Conservation (phyloP, 2,888 invertebrate genomes). For the Clepsis dumicolana region DNA sequence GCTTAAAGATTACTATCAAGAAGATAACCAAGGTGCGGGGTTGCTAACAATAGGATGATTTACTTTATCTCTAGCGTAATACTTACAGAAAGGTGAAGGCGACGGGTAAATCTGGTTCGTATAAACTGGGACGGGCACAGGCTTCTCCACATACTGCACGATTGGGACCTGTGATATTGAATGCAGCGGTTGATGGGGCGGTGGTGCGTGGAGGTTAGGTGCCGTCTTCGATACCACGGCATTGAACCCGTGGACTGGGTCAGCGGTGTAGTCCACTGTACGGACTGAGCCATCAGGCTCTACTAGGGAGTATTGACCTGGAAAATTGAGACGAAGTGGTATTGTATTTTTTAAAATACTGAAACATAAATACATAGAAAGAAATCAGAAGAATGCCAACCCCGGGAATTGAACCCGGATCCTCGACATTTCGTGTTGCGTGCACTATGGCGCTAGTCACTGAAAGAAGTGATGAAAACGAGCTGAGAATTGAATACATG, state of each 20-base stretch:
- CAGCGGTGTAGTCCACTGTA: constrained; percentile 86
- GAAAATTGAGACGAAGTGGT: constrained; percentile 46
- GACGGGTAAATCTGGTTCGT: constrained; percentile 58
- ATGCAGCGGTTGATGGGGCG: constrained; percentile 53
- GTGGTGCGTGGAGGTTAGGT: constrained; percentile 76
- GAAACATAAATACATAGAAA: too few relatives aligned
- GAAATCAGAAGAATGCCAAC: too few relatives aligned
- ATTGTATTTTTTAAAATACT: too few relatives aligned
- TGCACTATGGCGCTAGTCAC: too few relatives aligned
- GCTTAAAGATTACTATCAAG: too few relatives aligned
- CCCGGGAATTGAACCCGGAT: too few relatives aligned
- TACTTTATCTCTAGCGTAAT: not conserved
- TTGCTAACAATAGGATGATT: too few relatives aligned
- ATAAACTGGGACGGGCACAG: constrained; percentile 61
- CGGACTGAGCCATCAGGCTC: constrained; percentile 84
- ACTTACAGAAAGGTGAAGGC: constrained; percentile 61
- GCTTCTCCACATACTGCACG: constrained; percentile 45
- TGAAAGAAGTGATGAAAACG: too few relatives aligned
- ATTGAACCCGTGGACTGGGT: constrained; percentile 86
- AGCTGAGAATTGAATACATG: too few relatives aligned
- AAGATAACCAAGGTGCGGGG: too few relatives aligned
- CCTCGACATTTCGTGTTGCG: too few relatives aligned
- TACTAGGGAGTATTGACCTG: constrained; percentile 83
- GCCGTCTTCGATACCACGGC: constrained; percentile 84
- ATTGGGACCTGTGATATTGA: constrained; percentile 11